phyloP scores from a whole-genome alignment of 2,888 invertebrate genomes.

The Papilio gigon region DNA sequence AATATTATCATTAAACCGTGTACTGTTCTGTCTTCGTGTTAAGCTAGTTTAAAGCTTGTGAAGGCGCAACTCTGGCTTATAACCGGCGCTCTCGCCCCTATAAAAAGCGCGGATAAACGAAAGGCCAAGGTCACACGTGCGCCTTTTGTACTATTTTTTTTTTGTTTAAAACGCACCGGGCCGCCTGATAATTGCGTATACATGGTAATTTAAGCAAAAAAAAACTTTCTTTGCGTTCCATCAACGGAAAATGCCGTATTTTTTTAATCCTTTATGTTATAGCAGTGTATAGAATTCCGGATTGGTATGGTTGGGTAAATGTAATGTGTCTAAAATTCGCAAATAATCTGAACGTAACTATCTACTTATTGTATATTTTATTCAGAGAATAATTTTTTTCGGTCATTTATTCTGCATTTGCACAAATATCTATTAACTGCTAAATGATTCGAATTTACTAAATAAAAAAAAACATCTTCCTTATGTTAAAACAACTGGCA shows the following conservation, averaged over 20 bases:
- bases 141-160: constrained; percentile 25
- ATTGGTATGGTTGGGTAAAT: no score
- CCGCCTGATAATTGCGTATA: neutral
- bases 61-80: constrained; percentile 47
- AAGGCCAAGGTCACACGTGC: constrained; percentile 34
- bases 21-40: neutral
- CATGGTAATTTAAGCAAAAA: neutral
- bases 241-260: neutral
- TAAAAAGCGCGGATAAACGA: constrained; percentile 30
- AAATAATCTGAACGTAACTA: no score
- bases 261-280: no score
- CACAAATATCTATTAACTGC: no score
- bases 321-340: no score
- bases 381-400: no score
- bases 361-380: no score
- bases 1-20: neutral
- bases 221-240: neutral
- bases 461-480: neutral
- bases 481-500: neutral
- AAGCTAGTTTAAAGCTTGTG: constrained; percentile 48
- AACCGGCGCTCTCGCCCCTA: constrained; percentile 26
- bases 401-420: no score
- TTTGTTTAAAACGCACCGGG: constrained; percentile 18
- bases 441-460: no score
- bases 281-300: no score